A percentile compares a stretch with the other conserved stretches of the same genome.
These are phyloP conservation scores for Camponotus vicinus DNA, from an alignment of 1,140 invertebrate genomes.

Conservation along the genomic window DNA sequence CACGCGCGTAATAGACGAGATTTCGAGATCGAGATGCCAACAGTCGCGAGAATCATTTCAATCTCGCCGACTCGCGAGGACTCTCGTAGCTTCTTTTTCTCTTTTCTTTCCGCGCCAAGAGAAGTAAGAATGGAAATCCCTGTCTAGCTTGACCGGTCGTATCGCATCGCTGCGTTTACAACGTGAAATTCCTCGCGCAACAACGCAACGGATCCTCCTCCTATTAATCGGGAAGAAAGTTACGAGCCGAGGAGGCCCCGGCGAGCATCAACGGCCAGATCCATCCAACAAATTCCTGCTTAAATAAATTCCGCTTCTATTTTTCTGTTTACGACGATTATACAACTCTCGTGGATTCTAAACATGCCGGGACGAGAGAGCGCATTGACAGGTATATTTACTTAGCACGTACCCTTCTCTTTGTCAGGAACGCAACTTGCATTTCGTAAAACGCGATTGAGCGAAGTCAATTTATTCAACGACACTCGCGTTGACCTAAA, in stretches of 20 bases:
- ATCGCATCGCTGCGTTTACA: not conserved
- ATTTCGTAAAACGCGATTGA: too few relatives aligned
- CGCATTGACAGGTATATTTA: too few relatives aligned
- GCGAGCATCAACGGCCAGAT: slow-evolving; percentile 46
- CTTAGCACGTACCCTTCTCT: too few relatives aligned
- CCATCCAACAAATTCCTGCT: slow-evolving; percentile 8
- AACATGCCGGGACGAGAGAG: not conserved
- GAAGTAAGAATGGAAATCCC: not conserved
- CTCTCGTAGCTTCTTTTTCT: not conserved
- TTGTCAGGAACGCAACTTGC: not conserved
- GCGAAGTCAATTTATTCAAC: not conserved
- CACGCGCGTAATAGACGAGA: slow-evolving; percentile 12
- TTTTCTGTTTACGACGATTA: not conserved
- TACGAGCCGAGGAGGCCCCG: not conserved
- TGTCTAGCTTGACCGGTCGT: not conserved
- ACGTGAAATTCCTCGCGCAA: not conserved
- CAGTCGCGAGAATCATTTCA: not conserved
- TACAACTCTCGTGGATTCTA: not conserved
- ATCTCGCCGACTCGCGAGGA: not conserved
- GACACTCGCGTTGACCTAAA: not conserved
- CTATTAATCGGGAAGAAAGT: slow-evolving; percentile 32
- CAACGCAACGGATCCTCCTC: not conserved
- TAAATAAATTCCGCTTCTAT: not conserved
- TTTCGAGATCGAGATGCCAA: slow-evolving; percentile 7
- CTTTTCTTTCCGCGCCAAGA: not conserved